Conservation (phyloP, 2,797 vertebrate genomes). For the Chloroceryle amazona region DNA sequence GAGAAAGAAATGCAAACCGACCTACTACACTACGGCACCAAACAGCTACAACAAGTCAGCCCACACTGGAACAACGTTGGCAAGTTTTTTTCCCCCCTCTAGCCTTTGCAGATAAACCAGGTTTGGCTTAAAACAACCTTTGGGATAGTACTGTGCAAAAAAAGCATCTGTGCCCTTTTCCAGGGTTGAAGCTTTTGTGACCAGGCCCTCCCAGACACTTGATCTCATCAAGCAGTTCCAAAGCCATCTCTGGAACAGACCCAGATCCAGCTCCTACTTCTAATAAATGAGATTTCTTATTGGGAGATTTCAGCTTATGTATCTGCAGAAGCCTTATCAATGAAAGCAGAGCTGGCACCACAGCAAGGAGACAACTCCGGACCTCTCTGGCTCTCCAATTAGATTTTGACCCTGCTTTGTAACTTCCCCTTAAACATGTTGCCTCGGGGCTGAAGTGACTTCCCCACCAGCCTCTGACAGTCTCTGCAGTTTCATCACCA, state of each 20-base stretch:
- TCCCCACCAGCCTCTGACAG: not conserved
- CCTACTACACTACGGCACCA: not conserved
- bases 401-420: not conserved
- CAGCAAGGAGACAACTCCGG: not conserved
- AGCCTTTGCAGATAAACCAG: not conserved
- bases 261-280: not conserved
- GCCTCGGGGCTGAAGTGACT: not conserved
- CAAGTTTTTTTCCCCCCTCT: not conserved
- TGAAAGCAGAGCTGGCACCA: not conserved
- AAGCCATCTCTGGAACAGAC: not conserved
- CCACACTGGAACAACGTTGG: not conserved
- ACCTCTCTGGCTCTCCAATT: not conserved
- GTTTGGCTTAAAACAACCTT: not conserved
- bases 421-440: not conserved
- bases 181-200: not conserved
- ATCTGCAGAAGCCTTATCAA: not conserved
- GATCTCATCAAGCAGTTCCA: not conserved
- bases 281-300: not conserved
- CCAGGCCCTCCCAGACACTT: not conserved
- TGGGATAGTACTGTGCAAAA: not conserved
- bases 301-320: not conserved
- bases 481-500: not conserved
- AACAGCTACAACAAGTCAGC: not conserved
- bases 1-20: not conserved
- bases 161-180: accelerated